Conservation (phyloP, 2,797 vertebrate species). For the Poecilia wingei region DNA sequence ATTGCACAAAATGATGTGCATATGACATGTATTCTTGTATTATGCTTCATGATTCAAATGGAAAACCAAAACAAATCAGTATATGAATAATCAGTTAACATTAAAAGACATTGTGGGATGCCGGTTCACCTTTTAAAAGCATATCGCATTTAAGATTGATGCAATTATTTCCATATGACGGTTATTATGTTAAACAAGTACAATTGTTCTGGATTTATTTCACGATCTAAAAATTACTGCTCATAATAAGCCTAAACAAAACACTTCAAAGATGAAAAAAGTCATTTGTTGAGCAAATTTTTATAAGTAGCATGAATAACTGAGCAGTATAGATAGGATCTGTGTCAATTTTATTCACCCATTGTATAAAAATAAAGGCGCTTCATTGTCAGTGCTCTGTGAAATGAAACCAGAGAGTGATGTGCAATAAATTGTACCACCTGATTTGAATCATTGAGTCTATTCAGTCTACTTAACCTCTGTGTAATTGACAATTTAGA, state of each 20-base stretch:
- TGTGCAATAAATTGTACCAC: constrained; percentile 71
- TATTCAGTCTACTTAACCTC: constrained; percentile 78
- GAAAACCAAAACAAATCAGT: neutral
- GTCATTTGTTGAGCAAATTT: neutral
- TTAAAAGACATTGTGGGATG: neutral
- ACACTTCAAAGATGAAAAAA: neutral
- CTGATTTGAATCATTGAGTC: constrained; percentile 78
- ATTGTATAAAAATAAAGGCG: constrained; percentile 27
- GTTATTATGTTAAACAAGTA: neutral
- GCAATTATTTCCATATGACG: neutral
- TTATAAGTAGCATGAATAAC: neutral
- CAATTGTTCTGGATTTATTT: neutral
- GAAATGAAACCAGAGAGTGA: constrained; percentile 58
- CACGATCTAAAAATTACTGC: neutral
- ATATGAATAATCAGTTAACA: neutral
- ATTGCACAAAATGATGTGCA: neutral
- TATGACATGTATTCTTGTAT: neutral
- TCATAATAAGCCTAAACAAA: neutral
- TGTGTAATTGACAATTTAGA: constrained; percentile 78
- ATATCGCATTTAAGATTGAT: neutral
- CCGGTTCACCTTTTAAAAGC: neutral
- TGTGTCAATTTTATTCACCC: neutral
- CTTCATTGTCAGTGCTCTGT: constrained; percentile 29
- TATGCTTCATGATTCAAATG: neutral
- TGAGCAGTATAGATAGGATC: neutral